phyloP scores from a whole-genome alignment of 2,113 vertebrate species.

The Pseudonaja textilis region DNA sequence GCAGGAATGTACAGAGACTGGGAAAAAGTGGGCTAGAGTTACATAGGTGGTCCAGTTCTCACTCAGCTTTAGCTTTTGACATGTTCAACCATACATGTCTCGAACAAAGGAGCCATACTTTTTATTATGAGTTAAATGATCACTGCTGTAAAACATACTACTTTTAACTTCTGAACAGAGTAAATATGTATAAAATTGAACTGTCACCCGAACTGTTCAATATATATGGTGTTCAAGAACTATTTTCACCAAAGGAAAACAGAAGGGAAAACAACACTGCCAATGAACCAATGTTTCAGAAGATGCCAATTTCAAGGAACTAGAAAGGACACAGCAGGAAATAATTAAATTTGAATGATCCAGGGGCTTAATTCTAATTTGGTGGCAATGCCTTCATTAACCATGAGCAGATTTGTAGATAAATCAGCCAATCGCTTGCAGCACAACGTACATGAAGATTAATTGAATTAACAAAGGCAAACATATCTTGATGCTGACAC shows the following conservation, averaged over 20 bases:
- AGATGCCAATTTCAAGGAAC: slow-evolving; percentile 19
- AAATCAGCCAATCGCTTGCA: slow-evolving; percentile 20
- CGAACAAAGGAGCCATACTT: neutral
- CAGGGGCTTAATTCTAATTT: slow-evolving; percentile 49
- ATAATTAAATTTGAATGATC: slow-evolving; percentile 45
- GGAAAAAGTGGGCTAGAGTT: neutral
- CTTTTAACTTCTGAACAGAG: neutral
- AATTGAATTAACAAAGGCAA: slow-evolving; percentile 9
- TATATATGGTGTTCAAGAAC: neutral
- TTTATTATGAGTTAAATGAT: neutral
- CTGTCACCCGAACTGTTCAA: neutral
- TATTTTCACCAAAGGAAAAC: neutral
- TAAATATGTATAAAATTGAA: neutral
- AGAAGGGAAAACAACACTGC: slow-evolving; percentile 16
- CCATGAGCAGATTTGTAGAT: neutral
- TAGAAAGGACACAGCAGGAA: slow-evolving; percentile 38
- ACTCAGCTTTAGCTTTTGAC: neutral
- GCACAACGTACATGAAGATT: slow-evolving; percentile 29
- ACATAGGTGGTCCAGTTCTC: neutral
- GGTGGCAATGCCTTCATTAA: slow-evolving; percentile 12
- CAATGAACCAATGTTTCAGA: slow-evolving; percentile 20
- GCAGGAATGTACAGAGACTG: neutral
- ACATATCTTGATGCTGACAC: neutral
- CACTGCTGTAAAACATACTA: neutral
- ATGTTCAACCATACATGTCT: neutral